Evolutionary conservation across 35 echinoderm and acorn worm species (phyloP).

Genomic region (Strongylocentrotus purpuratus): DNA sequence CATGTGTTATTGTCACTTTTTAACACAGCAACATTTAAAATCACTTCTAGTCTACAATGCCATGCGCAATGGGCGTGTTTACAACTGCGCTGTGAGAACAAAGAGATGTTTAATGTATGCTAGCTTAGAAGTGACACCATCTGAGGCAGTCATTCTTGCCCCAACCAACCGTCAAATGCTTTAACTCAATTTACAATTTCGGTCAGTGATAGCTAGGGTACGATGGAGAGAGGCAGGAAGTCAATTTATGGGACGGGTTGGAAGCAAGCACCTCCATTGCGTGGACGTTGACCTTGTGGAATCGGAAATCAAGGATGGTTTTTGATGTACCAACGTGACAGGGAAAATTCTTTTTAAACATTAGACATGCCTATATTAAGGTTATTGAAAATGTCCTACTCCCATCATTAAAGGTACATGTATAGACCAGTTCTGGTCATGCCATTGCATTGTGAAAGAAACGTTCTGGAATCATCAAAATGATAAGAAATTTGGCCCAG

Average conservation of each 20-base stretch:
- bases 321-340: neutral
- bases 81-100: neutral
- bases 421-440: too few relatives aligned
- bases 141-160: neutral
- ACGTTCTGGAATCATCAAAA: too few relatives aligned
- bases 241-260: neutral
- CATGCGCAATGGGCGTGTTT: neutral
- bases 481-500: too few relatives aligned
- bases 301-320: neutral
- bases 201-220: neutral
- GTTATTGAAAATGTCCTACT: too few relatives aligned
- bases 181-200: conserved; percentile 6
- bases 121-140: neutral
- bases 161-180: conserved; percentile 15
- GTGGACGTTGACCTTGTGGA: neutral
- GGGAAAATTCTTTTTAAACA: neutral
- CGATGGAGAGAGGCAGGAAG: neutral
- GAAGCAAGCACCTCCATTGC: neutral
- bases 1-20: too few relatives aligned
- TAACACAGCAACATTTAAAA: neutral
- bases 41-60: neutral
- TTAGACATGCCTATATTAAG: too few relatives aligned
- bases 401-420: too few relatives aligned
- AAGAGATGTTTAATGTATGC: neutral
- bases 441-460: too few relatives aligned